Conservation (phyloP, 2,797 vertebrate species). For the Sebastes aleutianus region DNA sequence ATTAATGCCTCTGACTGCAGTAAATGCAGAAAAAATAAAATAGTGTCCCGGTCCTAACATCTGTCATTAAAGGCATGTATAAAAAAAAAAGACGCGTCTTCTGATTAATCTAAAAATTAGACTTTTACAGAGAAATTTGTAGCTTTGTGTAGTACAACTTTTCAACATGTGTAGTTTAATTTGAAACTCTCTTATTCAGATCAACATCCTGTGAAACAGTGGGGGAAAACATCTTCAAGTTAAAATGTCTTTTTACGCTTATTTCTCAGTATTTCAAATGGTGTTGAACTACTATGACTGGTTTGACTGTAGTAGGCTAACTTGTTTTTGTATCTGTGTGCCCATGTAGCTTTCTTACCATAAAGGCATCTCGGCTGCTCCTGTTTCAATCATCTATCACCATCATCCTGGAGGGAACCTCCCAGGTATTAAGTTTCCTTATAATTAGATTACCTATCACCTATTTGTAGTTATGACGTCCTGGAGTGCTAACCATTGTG, state of each 20-base stretch:
- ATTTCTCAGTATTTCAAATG: neutral
- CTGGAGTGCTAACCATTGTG: neutral
- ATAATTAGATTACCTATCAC: neutral
- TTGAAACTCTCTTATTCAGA: neutral
- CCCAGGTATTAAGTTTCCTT: slow-evolving; percentile 72
- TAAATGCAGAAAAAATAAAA: too few species aligned
- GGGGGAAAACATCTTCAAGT: neutral
- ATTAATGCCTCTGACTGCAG: too few species aligned
- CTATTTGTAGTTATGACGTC: neutral
- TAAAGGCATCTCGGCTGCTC: slow-evolving; percentile 72
- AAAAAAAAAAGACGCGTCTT: too few species aligned
- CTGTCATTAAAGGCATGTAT: too few species aligned
- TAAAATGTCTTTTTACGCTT: neutral
- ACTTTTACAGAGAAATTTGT: too few species aligned
- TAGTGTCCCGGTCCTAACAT: too few species aligned
- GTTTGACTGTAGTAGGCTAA: neutral
- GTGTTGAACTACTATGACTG: neutral
- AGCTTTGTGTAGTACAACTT: too few species aligned
- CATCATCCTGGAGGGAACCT: slow-evolving; percentile 80
- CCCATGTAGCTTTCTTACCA: slow-evolving; percentile 69
- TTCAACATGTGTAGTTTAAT: neutral
- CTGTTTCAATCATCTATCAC: slow-evolving; percentile 67
- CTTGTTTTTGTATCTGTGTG: neutral
- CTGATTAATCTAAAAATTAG: too few species aligned
- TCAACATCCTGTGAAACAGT: neutral